Evolutionary conservation across 2,888 invertebrate species (phyloP).

Genomic region (Apotomis betuletana): DNA sequence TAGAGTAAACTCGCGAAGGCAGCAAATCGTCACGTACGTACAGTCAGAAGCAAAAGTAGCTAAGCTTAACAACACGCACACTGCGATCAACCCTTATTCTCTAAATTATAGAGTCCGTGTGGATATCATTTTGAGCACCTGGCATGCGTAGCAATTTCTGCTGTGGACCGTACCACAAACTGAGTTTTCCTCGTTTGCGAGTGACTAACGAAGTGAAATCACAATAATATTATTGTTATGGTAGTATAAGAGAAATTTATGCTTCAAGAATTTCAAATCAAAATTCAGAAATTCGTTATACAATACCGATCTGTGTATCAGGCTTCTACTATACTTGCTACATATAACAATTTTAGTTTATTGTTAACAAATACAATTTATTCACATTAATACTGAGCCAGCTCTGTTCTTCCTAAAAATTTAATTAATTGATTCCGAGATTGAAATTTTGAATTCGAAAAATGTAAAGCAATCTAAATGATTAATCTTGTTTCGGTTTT

Average conservation of each 20-base stretch:
- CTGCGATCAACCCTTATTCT: too few relatives aligned
- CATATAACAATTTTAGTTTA: not conserved
- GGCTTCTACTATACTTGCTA: too few relatives aligned
- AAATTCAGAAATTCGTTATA: too few relatives aligned
- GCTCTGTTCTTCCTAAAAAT: not conserved
- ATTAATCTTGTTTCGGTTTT: constrained; percentile 16
- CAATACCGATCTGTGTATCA: too few relatives aligned
- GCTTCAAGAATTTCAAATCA: too few relatives aligned
- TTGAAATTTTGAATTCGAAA: constrained; percentile 5
- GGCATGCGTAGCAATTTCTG: too few relatives aligned
- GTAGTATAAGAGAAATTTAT: too few relatives aligned
- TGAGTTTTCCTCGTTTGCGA: not conserved
- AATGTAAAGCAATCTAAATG: constrained; percentile 13
- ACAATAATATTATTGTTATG: not conserved
- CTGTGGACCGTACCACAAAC: not conserved
- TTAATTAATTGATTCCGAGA: constrained; percentile 3
- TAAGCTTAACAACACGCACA: too few relatives aligned
- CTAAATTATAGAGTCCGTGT: too few relatives aligned
- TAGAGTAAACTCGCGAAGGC: constrained; percentile 12
- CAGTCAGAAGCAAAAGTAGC: too few relatives aligned
- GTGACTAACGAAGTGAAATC: not conserved
- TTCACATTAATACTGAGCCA: not conserved
- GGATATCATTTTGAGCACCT: too few relatives aligned
- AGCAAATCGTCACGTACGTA: constrained; percentile 7
- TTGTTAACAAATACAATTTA: not conserved